Base-by-base conservation (phyloP, 2,113 vertebrate genomes). In the Donacobius atricapilla region DNA sequence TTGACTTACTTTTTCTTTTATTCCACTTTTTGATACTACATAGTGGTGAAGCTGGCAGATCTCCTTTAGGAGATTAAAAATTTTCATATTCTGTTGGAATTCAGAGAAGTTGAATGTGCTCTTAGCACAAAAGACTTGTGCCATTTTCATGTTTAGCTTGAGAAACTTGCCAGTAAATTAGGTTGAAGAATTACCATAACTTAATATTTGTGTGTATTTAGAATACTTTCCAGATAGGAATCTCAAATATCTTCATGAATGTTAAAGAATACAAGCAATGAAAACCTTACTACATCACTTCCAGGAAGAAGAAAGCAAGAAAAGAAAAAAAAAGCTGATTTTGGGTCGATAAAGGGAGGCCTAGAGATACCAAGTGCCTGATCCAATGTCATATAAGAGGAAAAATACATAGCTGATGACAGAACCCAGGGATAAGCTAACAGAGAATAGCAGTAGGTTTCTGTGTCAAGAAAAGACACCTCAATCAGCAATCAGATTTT, bases 121-220 rank as follows among this genome's bases (percentile, higher is more conserved):
- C n/a, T 56, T 39, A 69, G 42, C 0, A 93, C 37, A 63, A 77
- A 92, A 85, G 60, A 64, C 69, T 93, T 85, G 47, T 73, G 60
- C 24, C 75, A n/a, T 95, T 91, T 94, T 93, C 39, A n/a, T 91
- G 66, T 88, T 72, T 90, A 80, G 54, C n/a, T 86, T 61, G 27
- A 95, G 57, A 39, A 91, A 65, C 66, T 72, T 86, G 64, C 50
- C 73, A 85, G 77, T 48, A 95, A 91, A 88, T 79, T 87, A 79
- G 71, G 57, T 40, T 61, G n/a, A 91, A 71, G 48, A 87, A 91
- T 84, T 87, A 58, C 31, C 87, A 68, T 75, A 84, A 76, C 70
- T 78, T 89, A 91, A 88, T 95, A 91, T 87, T 94, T 82, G 68
- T 68, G 13, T 80, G 23, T 45, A 81, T 76, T 89, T 83, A 77